Base-by-base conservation (phyloP, 2,888 invertebrate species). In the Calameuta idolon region DNA sequence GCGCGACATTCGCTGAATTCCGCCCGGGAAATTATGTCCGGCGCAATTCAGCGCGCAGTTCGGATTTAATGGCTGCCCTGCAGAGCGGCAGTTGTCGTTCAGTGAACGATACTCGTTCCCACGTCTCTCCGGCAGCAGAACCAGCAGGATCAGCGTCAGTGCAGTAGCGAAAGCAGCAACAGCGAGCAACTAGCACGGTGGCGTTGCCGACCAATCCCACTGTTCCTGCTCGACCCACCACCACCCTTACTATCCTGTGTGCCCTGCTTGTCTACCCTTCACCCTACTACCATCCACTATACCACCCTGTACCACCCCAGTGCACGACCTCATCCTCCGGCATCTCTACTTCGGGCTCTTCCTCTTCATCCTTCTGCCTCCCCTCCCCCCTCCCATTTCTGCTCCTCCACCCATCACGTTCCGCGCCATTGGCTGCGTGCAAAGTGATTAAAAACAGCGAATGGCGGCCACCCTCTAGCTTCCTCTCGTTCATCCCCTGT, bases 381-480 rank as follows among this genome's bases (percentile, higher is more conserved):
- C 73, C 40, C 69, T 33, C 55, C 76, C 55, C 69, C 68, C 31
- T 68, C 69, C 75, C 73, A 40, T 55, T 34, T 37, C 76, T 69
- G 35, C 73, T 69, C 73, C 31, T 73, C 75, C 69, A 37, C 75
- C 78, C 77, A 77, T 75, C 80, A 79, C 82, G 82, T 80, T 82
- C 84, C 84, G 79, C 82, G 81, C 86, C 86, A 87, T 87, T 87
- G 86, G 85, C 83, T 86, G 85, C 86, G 86, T 87, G 86, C 87
- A 86, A 87, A 87, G 87, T 87, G 87, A 87, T 87, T 86, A 87
- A 87, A 87, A 87, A 86, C 86, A 86, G 82, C 84, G 86, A 83
- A 87, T 77, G 78, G 80, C 83, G 80, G 80, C 79, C 81, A 81
- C 81, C 83, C 85, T 78, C 81, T 83, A 83, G 76, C 79, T 77